A percentile compares a stretch with the other conserved stretches of the same genome.
These are phyloP conservation scores for Calycopis cecrops DNA, from an alignment of 1,140 invertebrate genomes.

Conservation along the genomic window DNA sequence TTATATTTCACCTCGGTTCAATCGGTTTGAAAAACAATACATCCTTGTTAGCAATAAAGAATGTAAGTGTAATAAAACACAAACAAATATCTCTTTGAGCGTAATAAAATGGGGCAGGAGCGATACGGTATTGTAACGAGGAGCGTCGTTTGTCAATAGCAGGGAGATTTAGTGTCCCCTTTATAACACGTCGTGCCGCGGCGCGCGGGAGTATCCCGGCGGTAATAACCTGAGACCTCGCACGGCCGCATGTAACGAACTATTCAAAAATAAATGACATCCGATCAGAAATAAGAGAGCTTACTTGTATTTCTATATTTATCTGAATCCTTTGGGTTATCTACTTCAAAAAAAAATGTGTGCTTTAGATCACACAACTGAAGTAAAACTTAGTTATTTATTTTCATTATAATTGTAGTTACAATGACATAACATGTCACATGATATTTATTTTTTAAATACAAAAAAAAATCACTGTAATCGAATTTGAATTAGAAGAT, in stretches of 20 bases:
- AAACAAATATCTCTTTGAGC: conserved; percentile 1
- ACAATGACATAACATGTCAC: too few species aligned
- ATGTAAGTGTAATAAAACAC: conserved; percentile 11
- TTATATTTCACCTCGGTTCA: background rate
- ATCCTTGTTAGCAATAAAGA: conserved; percentile 1
- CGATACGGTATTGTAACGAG: conserved; percentile 54
- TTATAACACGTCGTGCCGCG: conserved; percentile 34
- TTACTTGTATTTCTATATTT: too few species aligned
- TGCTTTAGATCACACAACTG: too few species aligned
- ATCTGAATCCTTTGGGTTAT: too few species aligned
- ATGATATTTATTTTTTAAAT: too few species aligned
- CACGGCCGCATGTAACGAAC: conserved; percentile 46
- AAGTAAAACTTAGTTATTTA: too few species aligned
- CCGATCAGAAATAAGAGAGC: conserved; percentile 12
- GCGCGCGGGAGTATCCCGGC: conserved; percentile 31
- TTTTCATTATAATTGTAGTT: too few species aligned
- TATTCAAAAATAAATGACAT: conserved; percentile 48
- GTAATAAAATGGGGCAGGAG: conserved; percentile 41
- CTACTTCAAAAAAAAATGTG: too few species aligned
- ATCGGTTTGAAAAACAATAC: background rate
- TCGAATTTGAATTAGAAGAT: too few species aligned
- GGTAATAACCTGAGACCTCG: conserved; percentile 44
- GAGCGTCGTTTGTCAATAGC: conserved; percentile 56
- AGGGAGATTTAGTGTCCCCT: conserved; percentile 50
- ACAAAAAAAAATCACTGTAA: too few species aligned